Conservation (phyloP, 2,113 vertebrate species). For the Tursiops truncatus region DNA sequence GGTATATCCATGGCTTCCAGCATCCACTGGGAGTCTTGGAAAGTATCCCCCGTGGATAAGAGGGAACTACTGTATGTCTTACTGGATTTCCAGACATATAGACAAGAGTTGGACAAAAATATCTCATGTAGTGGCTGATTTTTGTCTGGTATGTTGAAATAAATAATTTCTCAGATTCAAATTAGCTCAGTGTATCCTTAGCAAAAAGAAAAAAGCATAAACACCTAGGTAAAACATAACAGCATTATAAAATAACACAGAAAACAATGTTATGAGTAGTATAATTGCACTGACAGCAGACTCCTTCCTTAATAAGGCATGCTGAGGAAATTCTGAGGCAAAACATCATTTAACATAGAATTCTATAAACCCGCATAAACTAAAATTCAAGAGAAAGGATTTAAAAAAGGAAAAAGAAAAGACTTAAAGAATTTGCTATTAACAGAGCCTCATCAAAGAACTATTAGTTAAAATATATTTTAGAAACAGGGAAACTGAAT, state of each 20-base stretch:
- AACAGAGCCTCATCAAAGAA: neutral
- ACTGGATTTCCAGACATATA: neutral
- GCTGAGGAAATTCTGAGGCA: neutral
- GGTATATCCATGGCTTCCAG: neutral
- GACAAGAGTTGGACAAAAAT: neutral
- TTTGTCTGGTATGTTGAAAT: neutral
- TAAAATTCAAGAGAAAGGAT: neutral
- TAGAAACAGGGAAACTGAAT: neutral
- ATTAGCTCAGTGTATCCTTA: neutral
- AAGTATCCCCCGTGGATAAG: neutral
- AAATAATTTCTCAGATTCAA: neutral
- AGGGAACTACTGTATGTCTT: neutral
- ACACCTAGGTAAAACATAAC: neutral
- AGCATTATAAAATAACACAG: neutral
- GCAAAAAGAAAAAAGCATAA: neutral
- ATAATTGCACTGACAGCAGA: neutral
- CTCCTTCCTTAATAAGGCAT: neutral
- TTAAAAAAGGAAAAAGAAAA: neutral
- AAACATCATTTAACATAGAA: neutral
- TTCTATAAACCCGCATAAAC: neutral
- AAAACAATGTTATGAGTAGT: neutral
- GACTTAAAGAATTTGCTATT: neutral
- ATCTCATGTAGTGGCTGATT: neutral
- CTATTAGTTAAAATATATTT: neutral
- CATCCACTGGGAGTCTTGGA: neutral